Base-by-base conservation (phyloP, 2,113 vertebrate species). In the Mionectes macconnelli region DNA sequence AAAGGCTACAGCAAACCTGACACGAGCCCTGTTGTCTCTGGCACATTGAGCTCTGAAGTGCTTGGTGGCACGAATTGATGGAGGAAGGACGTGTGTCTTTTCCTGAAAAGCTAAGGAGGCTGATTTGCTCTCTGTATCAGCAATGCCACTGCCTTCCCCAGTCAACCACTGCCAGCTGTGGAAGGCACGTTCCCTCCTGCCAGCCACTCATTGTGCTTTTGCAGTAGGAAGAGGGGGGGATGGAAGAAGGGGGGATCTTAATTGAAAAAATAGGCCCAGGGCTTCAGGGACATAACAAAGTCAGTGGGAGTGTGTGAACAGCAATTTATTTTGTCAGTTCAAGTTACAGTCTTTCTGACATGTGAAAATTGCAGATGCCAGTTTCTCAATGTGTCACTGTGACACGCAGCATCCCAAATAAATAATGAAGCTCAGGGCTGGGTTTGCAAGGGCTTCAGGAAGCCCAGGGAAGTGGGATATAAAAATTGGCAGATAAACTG, bases 301-400 rank as follows among this genome's bases (percentile, higher is more conserved):
- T 96, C 93, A 97, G 77, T 89, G 69, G 90, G 95, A 93, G 96
- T 95, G 92, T 89, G 66, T 77, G 73, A 73, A 89, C 63, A 70
- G 91, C 93, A 97, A 93, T 96, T 96, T 89, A 95, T 90, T 97
- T 92, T 96, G 63, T 95, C 90, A 96, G 90, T 83, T 96, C 94
- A 95, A 92, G 75, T 90, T 95, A 83, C 92, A 92, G 93, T 97
- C 87, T 70, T 90, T 91, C 93, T 91, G 88, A 94, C 91, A 94
- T 87, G 77, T 97, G 90, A 95, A 93, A 97, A 96, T 95, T 93
- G 96, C 81, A 96, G 93, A 93, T 92, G 92, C 49, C 79, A 91
- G 67, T 89, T 94, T 96, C 89, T 95, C 74, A 83, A 35, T 87
- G 78, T 91, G 79, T 94, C 87, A 96, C 53, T 91, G 90, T 89